Evolutionary conservation across 2,888 invertebrate genomes (phyloP), one percentile per base, ranked within the genome.

Genomic region (Drosophila demipolita): DNA sequence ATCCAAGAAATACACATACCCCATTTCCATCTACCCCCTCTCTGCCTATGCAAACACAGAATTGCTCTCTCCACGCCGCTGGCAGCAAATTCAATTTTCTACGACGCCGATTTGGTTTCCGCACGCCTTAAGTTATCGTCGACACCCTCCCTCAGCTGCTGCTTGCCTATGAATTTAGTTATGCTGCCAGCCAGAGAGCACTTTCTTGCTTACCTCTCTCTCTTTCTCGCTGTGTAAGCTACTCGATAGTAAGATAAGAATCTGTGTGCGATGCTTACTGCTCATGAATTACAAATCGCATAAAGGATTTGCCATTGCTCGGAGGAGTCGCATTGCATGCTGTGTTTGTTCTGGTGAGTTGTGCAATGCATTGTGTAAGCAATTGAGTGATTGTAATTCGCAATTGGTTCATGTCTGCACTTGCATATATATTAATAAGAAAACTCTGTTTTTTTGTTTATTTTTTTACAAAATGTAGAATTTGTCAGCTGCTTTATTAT

Each of bases 281-380:
- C 89, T 87, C 87, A 87, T 87, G 89, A 87, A 87, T 87, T 87
- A 83, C 88, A 87, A 87, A 87, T 87, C 89, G 89, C 83, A 89
- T 87, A 89, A 87, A 85, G 88, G 89, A 87, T 87, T 87, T 87
- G 83, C 85, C 88, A 85, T 72, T 85, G 78, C 78, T 80, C 68
- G 59, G 60, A 36, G 70, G 61, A 67, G 50, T 54, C 40, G 73
- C 73, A 74, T 60, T 80, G 74, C 78, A 70, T 54, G 59, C 66
- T 57, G 62, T 26, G 54, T 78, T 78, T 77, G 52, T 57, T 53
- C 42, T 69, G 60, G 42, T 15, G 23, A 64, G 48, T 29, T 26
- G 20, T 8, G 49, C 66, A 71, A 66, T 73, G 80, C 48, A 71
- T 82, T 63, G 59, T 40, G 23, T 52, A 12, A 58, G 52, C 38